Evolutionary conservation across 2,888 invertebrate species (phyloP), one percentile per base, ranked within the genome.

Genomic region (Tyria jacobaeae): DNA sequence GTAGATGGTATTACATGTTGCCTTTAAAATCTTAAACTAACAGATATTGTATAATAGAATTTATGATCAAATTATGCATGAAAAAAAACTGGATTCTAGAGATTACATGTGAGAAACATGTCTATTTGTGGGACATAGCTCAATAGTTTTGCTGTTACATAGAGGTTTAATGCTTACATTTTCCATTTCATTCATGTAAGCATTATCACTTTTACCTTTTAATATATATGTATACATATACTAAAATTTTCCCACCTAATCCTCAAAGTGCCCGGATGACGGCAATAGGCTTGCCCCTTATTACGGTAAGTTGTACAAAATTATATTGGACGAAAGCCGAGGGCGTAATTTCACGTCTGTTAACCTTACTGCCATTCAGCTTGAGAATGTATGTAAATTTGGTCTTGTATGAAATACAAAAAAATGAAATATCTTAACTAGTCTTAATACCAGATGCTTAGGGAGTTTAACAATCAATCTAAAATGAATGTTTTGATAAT

Each of bases 21-120:
- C 68, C 55, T 66, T 64, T 66, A 69, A 66, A 75, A 75, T 62
- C 70, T 68, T 75, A 64, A 63, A 67, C 70, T 72, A 70, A 62
- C 60, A 57, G 58, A 65, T 65, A 61, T 24, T 64, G 49, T 41
- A 61, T 27, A 57, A 35, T 51, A 47, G 52, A 53, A 57, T 52
- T 39, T 31, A 53, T 53, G 49, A 57, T 62, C 39, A 53, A 57
- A 50, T 50, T 60, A 61, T 57, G 39, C 53, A 57, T 21, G 27
- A 52, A 39, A 49, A 57, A 53, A 35, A 39, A 14, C 55, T 59
- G 39, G 44, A 59, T 62, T 21, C 31, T 57, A 53, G 51, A 60
- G 49, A 63, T 57, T 66, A 41, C 49, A 57, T 35, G 9, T 17
- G 31, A 27, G 34, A 52, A 58, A 58, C 59, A 59, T 53, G 52